These are phyloP conservation scores for Epinotia ramella DNA, from an alignment of 2,888 invertebrate species.

Conservation along the genomic window DNA sequence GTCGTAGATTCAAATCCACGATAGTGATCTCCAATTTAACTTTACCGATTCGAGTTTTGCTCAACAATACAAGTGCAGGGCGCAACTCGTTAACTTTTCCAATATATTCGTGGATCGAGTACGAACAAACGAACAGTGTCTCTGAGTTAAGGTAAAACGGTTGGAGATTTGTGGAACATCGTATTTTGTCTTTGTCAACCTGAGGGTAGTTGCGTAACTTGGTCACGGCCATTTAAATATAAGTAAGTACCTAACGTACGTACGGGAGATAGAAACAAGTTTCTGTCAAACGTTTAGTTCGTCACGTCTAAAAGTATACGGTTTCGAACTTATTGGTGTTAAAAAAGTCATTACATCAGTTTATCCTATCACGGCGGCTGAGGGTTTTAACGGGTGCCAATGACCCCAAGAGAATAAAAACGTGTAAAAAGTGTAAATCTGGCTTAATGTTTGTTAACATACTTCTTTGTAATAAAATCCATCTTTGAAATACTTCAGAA, in stretches of 20 bases:
- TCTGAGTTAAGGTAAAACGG: constrained; percentile 5
- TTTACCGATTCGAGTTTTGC: constrained; percentile 48
- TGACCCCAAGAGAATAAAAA: background rate
- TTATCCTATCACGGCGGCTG: constrained; percentile 10
- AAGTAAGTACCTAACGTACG: too few species aligned
- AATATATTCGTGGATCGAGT: constrained; percentile 45
- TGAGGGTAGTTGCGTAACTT: too few species aligned
- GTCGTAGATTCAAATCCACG: constrained; percentile 46
- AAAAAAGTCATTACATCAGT: too few species aligned
- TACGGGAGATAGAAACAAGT: too few species aligned
- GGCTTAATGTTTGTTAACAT: background rate
- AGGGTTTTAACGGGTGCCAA: constrained; percentile 22
- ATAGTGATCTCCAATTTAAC: constrained; percentile 51
- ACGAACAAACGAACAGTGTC: background rate
- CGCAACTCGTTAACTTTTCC: constrained; percentile 46
- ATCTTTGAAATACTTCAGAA: too few species aligned
- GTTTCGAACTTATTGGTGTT: too few species aligned
- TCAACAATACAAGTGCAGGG: constrained; percentile 46
- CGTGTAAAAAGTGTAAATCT: background rate
- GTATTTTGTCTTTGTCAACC: background rate
- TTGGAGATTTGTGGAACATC: background rate
- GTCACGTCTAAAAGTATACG: too few species aligned
- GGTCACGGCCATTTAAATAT: too few species aligned
- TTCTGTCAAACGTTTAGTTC: too few species aligned
- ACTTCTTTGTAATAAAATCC: too few species aligned